Evolutionary conservation across 1,140 invertebrate species (phyloP), one percentile per base, ranked within the genome.

Genomic region (Pogonomyrmex californicus): DNA sequence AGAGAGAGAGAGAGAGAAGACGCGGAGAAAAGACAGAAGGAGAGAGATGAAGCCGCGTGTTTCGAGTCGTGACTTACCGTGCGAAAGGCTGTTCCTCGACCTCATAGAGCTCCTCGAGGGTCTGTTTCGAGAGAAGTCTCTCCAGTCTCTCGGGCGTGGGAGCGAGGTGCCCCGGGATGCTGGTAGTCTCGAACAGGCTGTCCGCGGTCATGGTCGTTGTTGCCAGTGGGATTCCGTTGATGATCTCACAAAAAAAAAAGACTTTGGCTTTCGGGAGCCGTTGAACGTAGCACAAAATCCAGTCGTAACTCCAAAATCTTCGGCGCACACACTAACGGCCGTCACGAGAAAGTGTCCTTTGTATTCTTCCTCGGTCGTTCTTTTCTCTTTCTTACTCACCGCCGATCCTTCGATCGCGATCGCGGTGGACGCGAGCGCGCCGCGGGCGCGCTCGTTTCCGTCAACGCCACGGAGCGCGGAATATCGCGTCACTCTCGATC

Each of bases 11-110:
- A 49, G 36, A 51, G 58, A 75, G 30, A n/a, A 17, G n/a, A n/a
- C n/a, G n/a, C n/a, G n/a, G n/a, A n/a, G n/a, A n/a, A n/a, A n/a
- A 2, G 23, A 23, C 23, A 33, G 62, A 47, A 33, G 14, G 68
- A 79, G 17, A 58, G 38, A 47, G 9, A 77, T 23, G 38, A 14
- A 23, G 6, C 23, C 56, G 81, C 66, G n/a, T 36, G 71, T 65
- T 56, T 65, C n/a, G 60, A 85, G 47, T 87, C 68, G 79, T 65
- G 47, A 79, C 91, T 95, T 92, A 96, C 95, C 95, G 93, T 92
- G 95, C 95, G 93, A 96, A 96, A 90, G 95, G 95, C 88, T 95
- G 95, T 92, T 96, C 95, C 93, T 96, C 95, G 88, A 96, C 95
- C 88, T 95, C 95, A 92, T 96, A 96, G 63, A 95, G 95, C 63